Percentiles rank a stretch among this genome's conserved stretches.
Conservation (phyloP, 2,888 invertebrate species). For the Trichopria drosophilae region DNA sequence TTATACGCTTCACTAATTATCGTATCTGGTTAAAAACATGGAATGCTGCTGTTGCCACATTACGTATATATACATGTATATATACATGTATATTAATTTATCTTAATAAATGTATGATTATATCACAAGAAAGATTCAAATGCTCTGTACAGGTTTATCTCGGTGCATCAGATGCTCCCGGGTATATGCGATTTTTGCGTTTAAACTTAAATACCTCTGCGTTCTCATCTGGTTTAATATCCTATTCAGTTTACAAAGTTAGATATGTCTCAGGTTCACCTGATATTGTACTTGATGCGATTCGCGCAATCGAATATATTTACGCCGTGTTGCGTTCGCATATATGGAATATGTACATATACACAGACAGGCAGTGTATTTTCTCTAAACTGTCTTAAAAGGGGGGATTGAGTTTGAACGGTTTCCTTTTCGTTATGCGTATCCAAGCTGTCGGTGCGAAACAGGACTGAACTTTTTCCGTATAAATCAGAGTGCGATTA, state of each 20-base stretch:
- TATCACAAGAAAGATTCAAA: conserved; percentile 59
- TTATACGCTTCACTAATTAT: conserved; percentile 29
- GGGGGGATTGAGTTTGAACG: too few species aligned
- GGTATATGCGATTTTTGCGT: conserved; percentile 37
- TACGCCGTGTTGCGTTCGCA: conserved; percentile 5
- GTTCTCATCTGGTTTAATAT: conserved; percentile 43
- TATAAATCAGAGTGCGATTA: too few species aligned
- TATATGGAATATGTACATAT: conserved; percentile 36
- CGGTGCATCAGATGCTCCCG: conserved; percentile 50
- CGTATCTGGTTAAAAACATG: conserved; percentile 45
- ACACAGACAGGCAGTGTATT: conserved; percentile 29
- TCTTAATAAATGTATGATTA: conserved; percentile 55
- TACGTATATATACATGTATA: conserved; percentile 31
- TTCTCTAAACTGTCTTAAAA: too few species aligned
- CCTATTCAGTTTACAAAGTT: conserved; percentile 55
- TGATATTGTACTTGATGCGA: conserved; percentile 57
- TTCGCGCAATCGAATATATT: conserved; percentile 34
- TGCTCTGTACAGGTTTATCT: conserved; percentile 55
- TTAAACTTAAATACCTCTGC: conserved; percentile 27
- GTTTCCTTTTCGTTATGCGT: too few species aligned
- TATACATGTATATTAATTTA: conserved; percentile 36
- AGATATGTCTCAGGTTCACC: conserved; percentile 58
- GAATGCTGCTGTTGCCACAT: conserved; percentile 43
- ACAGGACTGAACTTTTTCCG: too few species aligned
- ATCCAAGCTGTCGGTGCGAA: too few species aligned